A percentile compares a stretch with the other conserved stretches of the same genome.
phyloP scores from a whole-genome alignment of 1,140 invertebrate genomes.

The Ips nitidus region DNA sequence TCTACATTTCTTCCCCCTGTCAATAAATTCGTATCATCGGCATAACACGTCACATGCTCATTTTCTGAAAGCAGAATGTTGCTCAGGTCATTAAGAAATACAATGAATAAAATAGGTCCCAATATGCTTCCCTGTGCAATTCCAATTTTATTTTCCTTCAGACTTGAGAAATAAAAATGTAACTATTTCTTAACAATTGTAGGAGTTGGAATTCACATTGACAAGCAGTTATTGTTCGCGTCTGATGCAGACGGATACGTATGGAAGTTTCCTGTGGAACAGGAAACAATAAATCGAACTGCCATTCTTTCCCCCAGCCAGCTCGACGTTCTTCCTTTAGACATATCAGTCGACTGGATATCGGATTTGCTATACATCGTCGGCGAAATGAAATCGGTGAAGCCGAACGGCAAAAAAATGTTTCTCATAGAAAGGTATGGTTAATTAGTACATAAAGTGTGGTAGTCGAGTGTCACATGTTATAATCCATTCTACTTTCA shows the following conservation, averaged over 20 bases:
- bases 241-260: slow-evolving; percentile 69
- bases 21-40: too few relatives aligned
- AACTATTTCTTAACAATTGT: slow-evolving; percentile 14
- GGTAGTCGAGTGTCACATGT: not conserved
- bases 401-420: slow-evolving; percentile 31
- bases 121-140: too few relatives aligned
- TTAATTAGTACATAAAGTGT: not conserved
- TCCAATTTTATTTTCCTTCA: too few relatives aligned
- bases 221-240: slow-evolving; percentile 70
- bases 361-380: slow-evolving; percentile 80
- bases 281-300: slow-evolving; percentile 45
- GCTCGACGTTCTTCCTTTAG: slow-evolving; percentile 62
- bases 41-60: too few relatives aligned
- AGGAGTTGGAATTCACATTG: slow-evolving; percentile 77
- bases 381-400: slow-evolving; percentile 56
- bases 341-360: slow-evolving; percentile 85
- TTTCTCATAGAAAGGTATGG: slow-evolving; percentile 70
- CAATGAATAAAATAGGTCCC: too few relatives aligned
- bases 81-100: too few relatives aligned
- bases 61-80: too few relatives aligned
- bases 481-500: too few relatives aligned
- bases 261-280: slow-evolving; percentile 56
- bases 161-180: not conserved
- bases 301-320: slow-evolving; percentile 61
- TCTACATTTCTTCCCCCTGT: too few relatives aligned